Evolutionary conservation across 1,140 invertebrate species (phyloP).

Genomic region (Ceratosolen solmsi): DNA sequence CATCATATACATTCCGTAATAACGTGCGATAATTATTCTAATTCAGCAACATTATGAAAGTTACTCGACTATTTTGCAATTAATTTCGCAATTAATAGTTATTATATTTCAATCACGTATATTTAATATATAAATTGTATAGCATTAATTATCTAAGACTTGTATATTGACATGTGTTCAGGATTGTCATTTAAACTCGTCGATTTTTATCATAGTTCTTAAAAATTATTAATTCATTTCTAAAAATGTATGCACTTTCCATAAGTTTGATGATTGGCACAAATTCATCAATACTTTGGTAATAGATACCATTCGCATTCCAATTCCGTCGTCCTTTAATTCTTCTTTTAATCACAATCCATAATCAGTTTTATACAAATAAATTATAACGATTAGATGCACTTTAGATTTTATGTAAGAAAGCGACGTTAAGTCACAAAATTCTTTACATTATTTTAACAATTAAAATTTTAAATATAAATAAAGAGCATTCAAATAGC

Average conservation of each 20-base stretch:
- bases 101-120: constrained; percentile 29
- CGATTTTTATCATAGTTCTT: constrained; percentile 9
- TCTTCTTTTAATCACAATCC: no score
- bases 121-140: constrained; percentile 42
- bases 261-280: constrained; percentile 48
- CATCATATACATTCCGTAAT: constrained; percentile 24
- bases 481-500: no score
- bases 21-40: constrained; percentile 45
- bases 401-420: neutral
- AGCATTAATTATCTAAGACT: constrained; percentile 40
- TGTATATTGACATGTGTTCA: constrained; percentile 57
- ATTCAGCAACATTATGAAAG: constrained; percentile 29
- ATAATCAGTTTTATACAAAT: neutral
- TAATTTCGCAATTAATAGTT: constrained; percentile 27
- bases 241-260: constrained; percentile 9
- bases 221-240: constrained; percentile 15
- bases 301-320: neutral
- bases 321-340: no score
- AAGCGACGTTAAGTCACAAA: neutral
- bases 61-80: constrained; percentile 47
- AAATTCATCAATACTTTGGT: constrained; percentile 30
- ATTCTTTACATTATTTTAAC: no score
- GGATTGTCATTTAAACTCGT: constrained; percentile 58
- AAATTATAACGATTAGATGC: neutral
- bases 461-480: no score